Base-by-base conservation (phyloP, 2,797 vertebrate species). In the Anabas testudineus region DNA sequence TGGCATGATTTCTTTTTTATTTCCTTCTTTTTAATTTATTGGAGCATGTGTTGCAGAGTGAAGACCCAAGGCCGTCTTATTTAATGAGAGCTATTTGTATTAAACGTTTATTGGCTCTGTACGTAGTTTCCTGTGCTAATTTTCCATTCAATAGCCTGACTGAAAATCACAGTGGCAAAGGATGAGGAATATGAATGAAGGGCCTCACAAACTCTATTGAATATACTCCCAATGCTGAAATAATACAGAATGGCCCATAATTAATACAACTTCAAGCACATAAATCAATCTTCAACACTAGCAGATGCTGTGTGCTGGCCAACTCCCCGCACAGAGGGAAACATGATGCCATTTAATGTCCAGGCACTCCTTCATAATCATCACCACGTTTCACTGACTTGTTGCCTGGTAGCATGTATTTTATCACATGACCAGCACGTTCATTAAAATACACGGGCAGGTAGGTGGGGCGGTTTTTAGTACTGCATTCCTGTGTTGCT, bases 31-130 rank as follows among this genome's bases (percentile, higher is more conserved):
- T 82, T 67, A 46, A 78, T 86, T 76, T 67, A 53, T 48, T 60
- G 13, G 28, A 22, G 52, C 41, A 52, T 9, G 30, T 37, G 59
- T 13, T 8, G 62, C 55, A 62, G 58, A 63, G 21, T 41, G 62
- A 55, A 49, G 59, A 64, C 66, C 57, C 45, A 67, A 43, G 67
- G 71, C 65, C 66, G 77, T 73, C 72, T 68, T 79, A 82, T 73
- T 42, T 78, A 84, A 83, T 78, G 76, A 88, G 66, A 76, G 59
- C 84, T 81, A 84, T 87, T 84, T 84, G 74, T 60, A 51, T 66
- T 67, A 75, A 82, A 82, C 83, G 76, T 87, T 87, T 86, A 87
- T 83, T 84, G 80, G 67, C 75, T 78, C 71, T 19, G 55, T 82
- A 61, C 86, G 85, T 81, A 82, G 69, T 37, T 64, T 78, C 67